A percentile compares a stretch with the other conserved stretches of the same genome.
Evolutionary conservation across 1,140 invertebrate species (phyloP).

Genomic region (Lerema accius): DNA sequence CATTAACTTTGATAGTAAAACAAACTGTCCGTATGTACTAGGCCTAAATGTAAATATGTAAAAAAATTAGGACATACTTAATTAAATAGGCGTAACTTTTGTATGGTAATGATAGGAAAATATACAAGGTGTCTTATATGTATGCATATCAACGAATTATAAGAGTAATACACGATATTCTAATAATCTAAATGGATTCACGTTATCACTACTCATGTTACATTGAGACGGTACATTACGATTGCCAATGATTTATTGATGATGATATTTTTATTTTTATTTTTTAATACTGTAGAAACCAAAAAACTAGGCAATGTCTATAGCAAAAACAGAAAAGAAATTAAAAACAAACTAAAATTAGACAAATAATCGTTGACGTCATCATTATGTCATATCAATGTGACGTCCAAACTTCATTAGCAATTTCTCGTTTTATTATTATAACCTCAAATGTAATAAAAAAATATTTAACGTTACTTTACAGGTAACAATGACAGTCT

Average conservation of each 20-base stretch:
- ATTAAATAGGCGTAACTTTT: constrained; percentile 35
- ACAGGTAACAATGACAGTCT: too few relatives aligned
- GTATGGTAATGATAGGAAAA: constrained; percentile 48
- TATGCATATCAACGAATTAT: constrained; percentile 82
- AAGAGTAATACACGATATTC: constrained; percentile 45
- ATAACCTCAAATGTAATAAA: too few relatives aligned
- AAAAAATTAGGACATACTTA: constrained; percentile 31
- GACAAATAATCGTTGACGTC: too few relatives aligned
- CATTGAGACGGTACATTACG: not conserved
- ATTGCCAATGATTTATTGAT: constrained; percentile 8
- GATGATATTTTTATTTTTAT: too few relatives aligned
- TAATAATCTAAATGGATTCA: constrained; percentile 39
- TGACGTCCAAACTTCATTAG: too few relatives aligned
- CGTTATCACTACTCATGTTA: constrained; percentile 16
- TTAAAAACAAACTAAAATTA: too few relatives aligned
- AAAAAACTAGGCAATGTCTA: too few relatives aligned
- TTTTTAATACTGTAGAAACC: too few relatives aligned
- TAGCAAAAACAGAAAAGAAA: too few relatives aligned
- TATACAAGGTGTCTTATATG: constrained; percentile 80
- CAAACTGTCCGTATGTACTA: constrained; percentile 38
- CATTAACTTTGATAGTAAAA: constrained; percentile 14
- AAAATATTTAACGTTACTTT: too few relatives aligned
- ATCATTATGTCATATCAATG: too few relatives aligned
- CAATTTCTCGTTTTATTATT: too few relatives aligned
- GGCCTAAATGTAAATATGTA: constrained; percentile 56